Percentiles rank a stretch among this genome's conserved stretches.
phyloP scores from a whole-genome alignment of 2,113 vertebrate genomes.

The Natator depressus region DNA sequence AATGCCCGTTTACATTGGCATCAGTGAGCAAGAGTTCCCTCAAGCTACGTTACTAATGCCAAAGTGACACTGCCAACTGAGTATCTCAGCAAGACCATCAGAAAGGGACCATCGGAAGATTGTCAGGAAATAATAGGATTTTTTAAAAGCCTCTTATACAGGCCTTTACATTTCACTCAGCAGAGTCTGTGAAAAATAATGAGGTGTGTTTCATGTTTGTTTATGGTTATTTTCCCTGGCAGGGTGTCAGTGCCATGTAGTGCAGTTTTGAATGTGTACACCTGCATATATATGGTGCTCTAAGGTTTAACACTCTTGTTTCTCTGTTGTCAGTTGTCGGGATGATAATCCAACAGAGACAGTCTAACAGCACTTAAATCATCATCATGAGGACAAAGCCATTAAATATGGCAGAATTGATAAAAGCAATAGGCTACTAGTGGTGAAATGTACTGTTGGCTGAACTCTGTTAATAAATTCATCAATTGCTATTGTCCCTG shows the following conservation, averaged over 20 bases:
- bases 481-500: conserved; percentile 2
- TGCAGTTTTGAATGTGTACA: not conserved
- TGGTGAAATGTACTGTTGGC: conserved; percentile 26
- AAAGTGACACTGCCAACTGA: not conserved
- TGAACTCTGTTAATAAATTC: conserved; percentile 26
- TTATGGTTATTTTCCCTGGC: conserved; percentile 14
- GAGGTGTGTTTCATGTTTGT: not conserved
- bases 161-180: not conserved
- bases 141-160: not conserved
- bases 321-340: not conserved
- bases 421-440: conserved; percentile 6
- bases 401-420: conserved; percentile 31
- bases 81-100: conserved; percentile 18
- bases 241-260: not conserved
- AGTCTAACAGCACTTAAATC: conserved; percentile 17
- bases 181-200: conserved; percentile 30
- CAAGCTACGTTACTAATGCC: not conserved
- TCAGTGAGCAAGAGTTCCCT: conserved; percentile 4
- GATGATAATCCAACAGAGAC: conserved; percentile 35
- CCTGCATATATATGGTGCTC: not conserved
- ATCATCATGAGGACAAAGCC: conserved; percentile 35
- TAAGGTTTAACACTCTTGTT: conserved; percentile 12
- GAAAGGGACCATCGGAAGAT: conserved; percentile 5
- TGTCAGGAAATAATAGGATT: conserved; percentile 33
- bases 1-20: not conserved